Evolutionary conservation across 1,140 invertebrate species (phyloP).

Genomic region (Drosophila santomea): DNA sequence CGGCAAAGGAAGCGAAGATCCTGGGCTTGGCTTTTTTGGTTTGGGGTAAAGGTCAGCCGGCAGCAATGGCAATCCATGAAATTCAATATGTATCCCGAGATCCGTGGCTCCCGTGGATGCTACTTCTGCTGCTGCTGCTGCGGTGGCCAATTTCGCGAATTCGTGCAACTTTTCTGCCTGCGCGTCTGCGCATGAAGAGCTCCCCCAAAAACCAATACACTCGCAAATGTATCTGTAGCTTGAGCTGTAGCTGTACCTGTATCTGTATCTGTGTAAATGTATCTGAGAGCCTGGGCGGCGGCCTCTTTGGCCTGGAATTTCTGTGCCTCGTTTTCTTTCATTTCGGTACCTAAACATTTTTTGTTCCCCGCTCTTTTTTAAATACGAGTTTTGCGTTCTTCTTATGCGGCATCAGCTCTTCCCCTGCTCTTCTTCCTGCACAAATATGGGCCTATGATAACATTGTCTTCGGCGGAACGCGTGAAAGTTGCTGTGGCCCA

Average conservation of each 20-base stretch:
- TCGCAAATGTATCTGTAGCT: constrained; percentile 4
- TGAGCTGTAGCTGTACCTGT: constrained; percentile 1
- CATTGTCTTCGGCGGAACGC: constrained; percentile 66
- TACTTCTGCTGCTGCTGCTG: constrained; percentile 12
- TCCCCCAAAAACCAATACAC: background rate
- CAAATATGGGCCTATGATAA: constrained; percentile 79
- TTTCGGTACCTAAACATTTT: constrained; percentile 66
- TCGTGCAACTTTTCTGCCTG: constrained; percentile 69
- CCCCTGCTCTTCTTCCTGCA: constrained; percentile 33
- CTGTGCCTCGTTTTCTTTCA: constrained; percentile 51
- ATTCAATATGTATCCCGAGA: constrained; percentile 76
- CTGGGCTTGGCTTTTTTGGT: background rate
- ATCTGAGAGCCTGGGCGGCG: constrained; percentile 58
- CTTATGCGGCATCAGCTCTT: constrained; percentile 2
- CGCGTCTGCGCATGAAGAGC: constrained; percentile 49
- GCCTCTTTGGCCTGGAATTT: constrained; percentile 75
- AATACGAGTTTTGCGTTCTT: constrained; percentile 45
- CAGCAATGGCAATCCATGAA: constrained; percentile 52
- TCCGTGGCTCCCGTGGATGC: constrained; percentile 41
- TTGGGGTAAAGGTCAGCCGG: constrained; percentile 57
- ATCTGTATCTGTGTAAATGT: constrained; percentile 7
- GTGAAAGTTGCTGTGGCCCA: constrained; percentile 71
- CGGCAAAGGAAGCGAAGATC: constrained; percentile 8
- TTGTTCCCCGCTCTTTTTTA: constrained; percentile 50
- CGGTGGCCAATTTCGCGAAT: constrained; percentile 79